phyloP scores from a whole-genome alignment of 2,113 vertebrate species.

The Monopterus albus region DNA sequence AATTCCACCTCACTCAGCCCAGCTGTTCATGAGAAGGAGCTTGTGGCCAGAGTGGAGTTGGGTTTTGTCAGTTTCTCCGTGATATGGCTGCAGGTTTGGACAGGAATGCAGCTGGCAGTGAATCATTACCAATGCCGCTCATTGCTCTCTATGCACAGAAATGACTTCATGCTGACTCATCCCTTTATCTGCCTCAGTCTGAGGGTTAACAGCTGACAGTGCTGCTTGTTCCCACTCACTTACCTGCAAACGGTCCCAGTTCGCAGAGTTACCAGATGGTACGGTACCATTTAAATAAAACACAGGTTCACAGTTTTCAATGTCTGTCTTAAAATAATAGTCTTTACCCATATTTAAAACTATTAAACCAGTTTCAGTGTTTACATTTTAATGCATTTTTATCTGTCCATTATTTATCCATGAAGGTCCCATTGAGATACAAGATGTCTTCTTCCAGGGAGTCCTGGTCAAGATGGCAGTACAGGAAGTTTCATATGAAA shows the following conservation, averaged over 20 bases:
- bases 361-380: too few relatives aligned
- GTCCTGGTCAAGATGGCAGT: too few relatives aligned
- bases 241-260: background rate
- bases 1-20: conserved; percentile 49
- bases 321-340: too few relatives aligned
- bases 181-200: conserved; percentile 54
- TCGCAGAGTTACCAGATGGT: background rate
- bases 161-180: conserved; percentile 76
- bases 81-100: conserved; percentile 58
- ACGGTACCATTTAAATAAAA: background rate
- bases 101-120: conserved; percentile 57
- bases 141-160: conserved; percentile 44
- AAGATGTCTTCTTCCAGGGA: too few relatives aligned
- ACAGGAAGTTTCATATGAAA: too few relatives aligned
- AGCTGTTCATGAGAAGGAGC: conserved; percentile 61
- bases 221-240: conserved; percentile 2
- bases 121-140: conserved; percentile 60
- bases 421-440: too few relatives aligned
- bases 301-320: background rate
- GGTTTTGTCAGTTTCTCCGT: conserved; percentile 32
- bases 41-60: conserved; percentile 26
- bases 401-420: too few relatives aligned
- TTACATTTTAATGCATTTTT: too few relatives aligned
- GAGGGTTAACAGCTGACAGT: conserved; percentile 51
- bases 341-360: too few relatives aligned